Percentiles rank a stretch among this genome's conserved stretches.
Evolutionary conservation across 2,888 invertebrate species (phyloP).

Genomic region (Scaptomyza flava): DNA sequence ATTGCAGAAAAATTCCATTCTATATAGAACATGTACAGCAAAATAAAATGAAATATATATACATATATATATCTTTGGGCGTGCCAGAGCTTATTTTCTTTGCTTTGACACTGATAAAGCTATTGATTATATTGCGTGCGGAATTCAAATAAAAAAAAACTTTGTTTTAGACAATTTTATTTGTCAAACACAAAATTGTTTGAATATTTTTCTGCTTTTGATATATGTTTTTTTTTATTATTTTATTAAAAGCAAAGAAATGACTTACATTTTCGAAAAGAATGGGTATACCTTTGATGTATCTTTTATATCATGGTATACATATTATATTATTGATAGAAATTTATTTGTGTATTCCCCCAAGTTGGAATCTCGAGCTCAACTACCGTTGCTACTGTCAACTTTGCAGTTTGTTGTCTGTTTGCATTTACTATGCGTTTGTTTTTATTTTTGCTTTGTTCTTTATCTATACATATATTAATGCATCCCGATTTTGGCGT

Average conservation of each 20-base stretch:
- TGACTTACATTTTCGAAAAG: too few relatives aligned
- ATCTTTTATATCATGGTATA: not conserved
- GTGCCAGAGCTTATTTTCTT: not conserved
- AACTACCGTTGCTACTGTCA: slow-evolving; percentile 5
- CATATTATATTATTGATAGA: not conserved
- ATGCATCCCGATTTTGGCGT: slow-evolving; percentile 44
- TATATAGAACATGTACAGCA: not conserved
- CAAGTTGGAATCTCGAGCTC: not conserved
- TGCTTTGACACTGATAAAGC: not conserved
- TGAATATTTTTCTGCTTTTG: not conserved
- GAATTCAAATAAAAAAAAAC: not conserved
- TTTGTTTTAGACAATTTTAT: not conserved
- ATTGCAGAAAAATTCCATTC: slow-evolving; percentile 4
- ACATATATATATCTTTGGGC: not conserved
- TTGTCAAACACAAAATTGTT: not conserved
- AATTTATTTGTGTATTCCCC: slow-evolving; percentile 1
- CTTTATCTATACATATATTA: slow-evolving; percentile 42
- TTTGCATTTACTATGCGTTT: slow-evolving; percentile 36
- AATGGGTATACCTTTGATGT: not conserved
- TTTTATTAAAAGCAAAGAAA: not conserved
- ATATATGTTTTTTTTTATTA: not conserved
- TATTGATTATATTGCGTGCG: not conserved
- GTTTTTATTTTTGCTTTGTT: slow-evolving; percentile 8
- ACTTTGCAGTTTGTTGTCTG: slow-evolving; percentile 18
- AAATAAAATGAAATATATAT: slow-evolving; percentile 7